phyloP scores from a whole-genome alignment of 92 coral and sea anemone species.

The Meandrina meandrites region DNA sequence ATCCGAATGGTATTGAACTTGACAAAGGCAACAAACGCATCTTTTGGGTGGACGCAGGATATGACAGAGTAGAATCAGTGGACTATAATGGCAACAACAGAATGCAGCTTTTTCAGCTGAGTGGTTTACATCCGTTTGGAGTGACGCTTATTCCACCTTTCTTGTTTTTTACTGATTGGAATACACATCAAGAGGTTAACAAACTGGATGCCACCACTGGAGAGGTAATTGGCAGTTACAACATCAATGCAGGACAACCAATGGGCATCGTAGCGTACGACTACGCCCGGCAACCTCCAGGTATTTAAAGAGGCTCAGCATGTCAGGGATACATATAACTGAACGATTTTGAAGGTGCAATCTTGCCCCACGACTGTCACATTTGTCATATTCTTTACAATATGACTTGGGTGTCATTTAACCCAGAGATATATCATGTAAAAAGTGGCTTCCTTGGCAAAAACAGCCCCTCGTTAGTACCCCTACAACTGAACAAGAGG shows the following conservation, averaged over 20 bases:
- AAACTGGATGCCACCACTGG: conserved; percentile 24
- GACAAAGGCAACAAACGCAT: conserved; percentile 36
- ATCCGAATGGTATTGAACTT: conserved; percentile 62
- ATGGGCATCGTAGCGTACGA: conserved; percentile 59
- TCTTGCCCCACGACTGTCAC: neutral
- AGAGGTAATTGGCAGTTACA: conserved; percentile 7
- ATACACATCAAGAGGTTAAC: conserved; percentile 26
- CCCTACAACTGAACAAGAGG: too few relatives aligned
- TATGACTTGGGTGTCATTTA: too few relatives aligned
- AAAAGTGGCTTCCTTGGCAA: too few relatives aligned
- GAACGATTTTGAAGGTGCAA: too few relatives aligned
- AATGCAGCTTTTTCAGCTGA: conserved; percentile 8
- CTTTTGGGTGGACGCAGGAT: conserved; percentile 60
- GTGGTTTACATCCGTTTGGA: conserved; percentile 43
- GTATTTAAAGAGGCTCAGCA: conserved; percentile 10
- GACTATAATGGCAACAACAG: conserved; percentile 52
- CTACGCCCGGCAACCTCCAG: conserved; percentile 51
- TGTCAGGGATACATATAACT: neutral
- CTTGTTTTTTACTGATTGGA: conserved; percentile 60
- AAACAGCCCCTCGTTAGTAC: too few relatives aligned
- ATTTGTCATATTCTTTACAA: too few relatives aligned
- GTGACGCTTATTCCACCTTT: conserved; percentile 26
- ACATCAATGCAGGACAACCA: conserved; percentile 11
- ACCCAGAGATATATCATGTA: too few relatives aligned
- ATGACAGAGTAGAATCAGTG: conserved; percentile 53